Evolutionary conservation across 2,888 invertebrate genomes (phyloP).

Genomic region (Mythimna ferrago): DNA sequence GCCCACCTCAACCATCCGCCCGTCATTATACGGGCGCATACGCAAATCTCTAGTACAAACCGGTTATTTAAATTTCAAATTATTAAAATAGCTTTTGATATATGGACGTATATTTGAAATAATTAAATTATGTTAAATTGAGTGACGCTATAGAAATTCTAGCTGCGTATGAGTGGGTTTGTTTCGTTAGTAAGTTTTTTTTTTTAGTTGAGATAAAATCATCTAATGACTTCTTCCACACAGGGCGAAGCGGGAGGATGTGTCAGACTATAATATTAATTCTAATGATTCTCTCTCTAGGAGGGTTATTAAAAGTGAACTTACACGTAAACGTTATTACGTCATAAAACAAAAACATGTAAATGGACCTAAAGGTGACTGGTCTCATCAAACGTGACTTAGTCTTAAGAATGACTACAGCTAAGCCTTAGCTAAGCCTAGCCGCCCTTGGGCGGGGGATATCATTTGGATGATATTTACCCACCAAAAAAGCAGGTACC

Average conservation of each 20-base stretch:
- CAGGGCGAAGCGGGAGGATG: no score
- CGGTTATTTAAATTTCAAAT: not conserved
- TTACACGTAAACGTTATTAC: not conserved
- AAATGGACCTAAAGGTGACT: no score
- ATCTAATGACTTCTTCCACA: no score
- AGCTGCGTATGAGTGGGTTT: not conserved
- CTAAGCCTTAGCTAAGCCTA: no score
- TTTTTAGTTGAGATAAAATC: no score
- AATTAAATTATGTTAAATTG: no score
- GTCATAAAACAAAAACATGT: constrained; percentile 1
- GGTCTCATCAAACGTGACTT: no score
- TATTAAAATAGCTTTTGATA: not conserved
- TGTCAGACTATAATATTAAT: not conserved
- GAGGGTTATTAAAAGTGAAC: not conserved
- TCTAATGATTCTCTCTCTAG: not conserved
- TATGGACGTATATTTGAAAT: not conserved
- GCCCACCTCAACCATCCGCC: not conserved
- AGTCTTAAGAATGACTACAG: no score
- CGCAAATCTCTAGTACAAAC: not conserved
- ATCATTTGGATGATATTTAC: no score
- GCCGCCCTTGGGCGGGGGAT: no score
- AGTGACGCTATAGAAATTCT: not conserved
- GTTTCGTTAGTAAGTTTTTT: not conserved
- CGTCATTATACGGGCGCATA: not conserved
- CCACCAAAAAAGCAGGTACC: no score